Conservation (phyloP, 1,140 invertebrate species). For the Nylanderia fulva region DNA sequence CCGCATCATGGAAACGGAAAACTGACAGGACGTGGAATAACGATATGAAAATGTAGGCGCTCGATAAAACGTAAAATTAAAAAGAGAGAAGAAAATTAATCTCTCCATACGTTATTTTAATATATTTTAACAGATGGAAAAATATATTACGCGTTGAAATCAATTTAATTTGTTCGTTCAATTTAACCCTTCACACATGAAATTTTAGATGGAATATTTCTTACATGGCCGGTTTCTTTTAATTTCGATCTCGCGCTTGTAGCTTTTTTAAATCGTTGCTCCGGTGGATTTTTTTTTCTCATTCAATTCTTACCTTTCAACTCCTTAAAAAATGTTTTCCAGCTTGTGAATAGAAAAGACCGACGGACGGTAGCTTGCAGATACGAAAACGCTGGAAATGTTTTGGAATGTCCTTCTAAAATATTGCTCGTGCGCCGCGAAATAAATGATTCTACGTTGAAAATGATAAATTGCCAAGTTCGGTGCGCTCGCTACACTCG, state of each 20-base stretch:
- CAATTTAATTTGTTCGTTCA: constrained; percentile 39
- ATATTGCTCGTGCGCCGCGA: constrained; percentile 1
- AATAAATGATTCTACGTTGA: constrained; percentile 15
- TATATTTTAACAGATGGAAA: constrained; percentile 39
- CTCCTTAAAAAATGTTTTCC: neutral
- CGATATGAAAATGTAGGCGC: constrained; percentile 7
- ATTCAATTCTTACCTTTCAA: neutral
- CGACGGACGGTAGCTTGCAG: neutral
- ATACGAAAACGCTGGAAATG: constrained; percentile 10
- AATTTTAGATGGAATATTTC: constrained; percentile 17
- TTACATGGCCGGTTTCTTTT: constrained; percentile 16
- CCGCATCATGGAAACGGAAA: neutral
- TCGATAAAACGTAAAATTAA: constrained; percentile 5
- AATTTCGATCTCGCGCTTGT: neutral
- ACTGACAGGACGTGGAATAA: constrained; percentile 24
- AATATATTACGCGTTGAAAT: constrained; percentile 9
- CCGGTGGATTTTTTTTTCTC: neutral
- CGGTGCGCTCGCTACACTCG: neutral
- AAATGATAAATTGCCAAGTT: constrained; percentile 27
- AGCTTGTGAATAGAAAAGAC: constrained; percentile 11
- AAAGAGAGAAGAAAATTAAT: constrained; percentile 25
- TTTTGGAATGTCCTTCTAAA: neutral
- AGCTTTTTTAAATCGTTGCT: constrained; percentile 40
- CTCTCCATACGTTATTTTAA: constrained; percentile 21
- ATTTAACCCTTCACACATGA: constrained; percentile 44